Conservation (phyloP, 2,888 invertebrate genomes). For the Pollenia amentaria region DNA sequence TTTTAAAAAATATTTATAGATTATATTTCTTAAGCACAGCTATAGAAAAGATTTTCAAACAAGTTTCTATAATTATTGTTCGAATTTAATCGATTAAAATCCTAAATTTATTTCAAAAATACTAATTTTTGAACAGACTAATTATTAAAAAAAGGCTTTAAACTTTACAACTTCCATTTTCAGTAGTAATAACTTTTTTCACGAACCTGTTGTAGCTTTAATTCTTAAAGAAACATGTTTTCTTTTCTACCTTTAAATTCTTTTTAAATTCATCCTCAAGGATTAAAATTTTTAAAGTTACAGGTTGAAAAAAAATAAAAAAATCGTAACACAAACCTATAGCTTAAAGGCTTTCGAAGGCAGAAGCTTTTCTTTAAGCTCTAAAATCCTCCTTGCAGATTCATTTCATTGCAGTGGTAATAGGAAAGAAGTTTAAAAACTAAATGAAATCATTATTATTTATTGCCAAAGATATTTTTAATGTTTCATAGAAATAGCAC, state of each 20-base stretch:
- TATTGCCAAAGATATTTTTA: conserved; percentile 78
- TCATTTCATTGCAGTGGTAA: background rate
- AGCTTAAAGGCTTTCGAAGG: conserved; percentile 25
- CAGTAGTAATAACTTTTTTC: background rate
- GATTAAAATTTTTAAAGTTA: conserved; percentile 33
- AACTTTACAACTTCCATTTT: background rate
- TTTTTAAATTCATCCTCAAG: background rate
- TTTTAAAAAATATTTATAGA: too few species aligned
- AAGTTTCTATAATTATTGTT: too few species aligned
- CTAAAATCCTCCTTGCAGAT: too few species aligned
- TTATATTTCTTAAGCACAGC: too few species aligned
- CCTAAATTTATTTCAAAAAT: too few species aligned
- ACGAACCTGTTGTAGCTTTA: conserved; percentile 11
- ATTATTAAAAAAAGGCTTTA: too few species aligned
- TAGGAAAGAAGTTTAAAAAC: conserved; percentile 50
- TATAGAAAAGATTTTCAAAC: too few species aligned
- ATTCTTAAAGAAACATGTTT: conserved; percentile 12
- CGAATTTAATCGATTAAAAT: too few species aligned
- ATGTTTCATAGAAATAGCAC: conserved; percentile 77
- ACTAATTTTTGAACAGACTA: too few species aligned
- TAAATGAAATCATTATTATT: conserved; percentile 77
- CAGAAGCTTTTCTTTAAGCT: conserved; percentile 3
- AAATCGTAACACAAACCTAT: conserved; percentile 26
- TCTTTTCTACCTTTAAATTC: background rate
- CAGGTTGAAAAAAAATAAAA: conserved; percentile 18